Base-by-base conservation (phyloP, 2,888 invertebrate genomes). In the Yponomeuta evonymella region DNA sequence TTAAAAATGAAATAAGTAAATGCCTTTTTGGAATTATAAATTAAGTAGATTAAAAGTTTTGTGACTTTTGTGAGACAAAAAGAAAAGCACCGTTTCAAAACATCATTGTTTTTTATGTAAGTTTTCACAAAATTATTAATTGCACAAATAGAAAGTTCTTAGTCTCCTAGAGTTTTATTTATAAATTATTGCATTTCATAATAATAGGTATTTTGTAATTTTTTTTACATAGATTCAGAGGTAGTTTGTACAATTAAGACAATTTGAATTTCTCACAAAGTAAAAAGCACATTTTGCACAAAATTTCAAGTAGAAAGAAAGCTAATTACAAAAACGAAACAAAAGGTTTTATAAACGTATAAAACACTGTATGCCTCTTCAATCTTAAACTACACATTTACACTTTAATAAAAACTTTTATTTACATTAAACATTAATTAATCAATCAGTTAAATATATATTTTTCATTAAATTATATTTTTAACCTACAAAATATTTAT, bases 391-490 rank as follows among this genome's bases (percentile, higher is more conserved):
- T 87, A 88, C 83, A 80, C 84, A 90, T 87, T 86, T 90, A 89
- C 84, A 89, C 84, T 84, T 88, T 90, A 88, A 89, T 90, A 88
- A 88, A 87, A 70, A 71, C 48, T 89, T 89, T 87, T 91, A 90
- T 90, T 84, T 91, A 91, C 90, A 91, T 12, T 15, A 58, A 58
- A 12, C 5, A 58, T 58, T 58, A 58, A 58, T 58, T 58, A 58
- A 58, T 15, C 51, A 58, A 58, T 58, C 51, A 58, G 15, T 58
- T 58, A 58, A 58, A 58, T 58, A 58, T 58, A 75, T 77, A 79
- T 89, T 89, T 67, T 70, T 58, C 51, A 58, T 58, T 33, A 67
- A 70, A 58, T 90, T 89, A 88, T 88, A 88, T 88, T 88, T 84
- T 84, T 79, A 67, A 78, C 79, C 86, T 88, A 87, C 78, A 79